Evolutionary conservation across 2,888 invertebrate genomes (phyloP), one percentile per base, ranked within the genome.

Genomic region (Barypeithes pellucidus): DNA sequence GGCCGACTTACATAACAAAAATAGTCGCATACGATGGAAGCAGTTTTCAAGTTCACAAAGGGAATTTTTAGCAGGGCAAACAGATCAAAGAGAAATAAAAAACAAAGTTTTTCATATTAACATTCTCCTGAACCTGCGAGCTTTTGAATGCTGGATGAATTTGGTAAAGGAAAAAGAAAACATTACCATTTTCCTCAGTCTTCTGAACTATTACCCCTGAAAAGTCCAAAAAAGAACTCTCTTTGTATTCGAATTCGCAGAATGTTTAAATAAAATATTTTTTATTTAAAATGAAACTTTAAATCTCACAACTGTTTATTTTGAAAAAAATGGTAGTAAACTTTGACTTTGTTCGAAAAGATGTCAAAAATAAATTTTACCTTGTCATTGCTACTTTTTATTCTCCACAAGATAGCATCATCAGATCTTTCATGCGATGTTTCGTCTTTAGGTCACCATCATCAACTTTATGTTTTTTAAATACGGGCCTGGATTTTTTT

Each of bases 21-120:
- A 16, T n/a, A 5, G 3, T 24, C 52, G 18, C 52, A 52, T 52
- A 8, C 14, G 14, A n/a, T n/a, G n/a, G n/a, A n/a, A 22, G 14
- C 24, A 9, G 24, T 52, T 50, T 24, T n/a, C 7, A 50, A 50
- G 3, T 22, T 22, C 24, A 2, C 50, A 52, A 52, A 52, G 5
- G 41, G 67, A 67, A 67, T 67, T 22, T 29, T 45, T 16, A 67
- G 22, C 7, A 18, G 33, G 29, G 36, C 39, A 54, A 43, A 57
- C 29, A 41, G 57, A 67, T 67, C 67, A 67, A 67, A 57, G 39
- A 57, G 57, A 57, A 67, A 43, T 67, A 67, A 67, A 63, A 24
- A 67, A 57, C 43, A 57, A 57, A 22, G 16, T 66, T 66, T 39
- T 47, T 18, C 18, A 24, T 52, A 52, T n/a, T 52, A 20, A 12